Evolutionary conservation across 2,888 invertebrate genomes (phyloP).

Genomic region (Epinotia nisella): DNA sequence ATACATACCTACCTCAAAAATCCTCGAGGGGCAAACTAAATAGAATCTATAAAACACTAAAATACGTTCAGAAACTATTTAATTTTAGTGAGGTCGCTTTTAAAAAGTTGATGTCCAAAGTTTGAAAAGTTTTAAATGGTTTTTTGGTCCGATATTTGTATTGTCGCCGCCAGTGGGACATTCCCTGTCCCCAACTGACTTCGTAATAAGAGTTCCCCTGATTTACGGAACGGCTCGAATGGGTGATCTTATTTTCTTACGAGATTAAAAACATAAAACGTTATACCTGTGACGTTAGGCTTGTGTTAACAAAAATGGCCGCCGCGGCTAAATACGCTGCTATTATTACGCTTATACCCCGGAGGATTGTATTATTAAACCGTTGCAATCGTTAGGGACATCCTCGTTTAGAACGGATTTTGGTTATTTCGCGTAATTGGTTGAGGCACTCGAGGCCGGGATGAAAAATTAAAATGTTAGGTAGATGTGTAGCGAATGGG

Average conservation of each 20-base stretch:
- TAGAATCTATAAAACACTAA: neutral
- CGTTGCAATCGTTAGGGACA: slow-evolving; percentile 9
- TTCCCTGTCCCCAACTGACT: slow-evolving; percentile 24
- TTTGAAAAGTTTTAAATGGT: slow-evolving; percentile 31
- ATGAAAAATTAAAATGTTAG: neutral
- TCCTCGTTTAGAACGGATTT: slow-evolving; percentile 11
- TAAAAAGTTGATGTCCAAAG: slow-evolving; percentile 21
- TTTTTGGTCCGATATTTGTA: slow-evolving; percentile 29
- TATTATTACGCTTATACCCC: slow-evolving; percentile 15
- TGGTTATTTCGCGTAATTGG: slow-evolving; percentile 7
- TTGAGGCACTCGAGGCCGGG: neutral
- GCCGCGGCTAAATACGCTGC: slow-evolving; percentile 15
- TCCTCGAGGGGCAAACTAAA: neutral
- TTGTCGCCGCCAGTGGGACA: slow-evolving; percentile 30
- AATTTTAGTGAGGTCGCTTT: slow-evolving; percentile 3
- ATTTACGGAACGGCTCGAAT: slow-evolving; percentile 44
- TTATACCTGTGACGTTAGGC: slow-evolving; percentile 40
- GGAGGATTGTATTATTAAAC: slow-evolving; percentile 23
- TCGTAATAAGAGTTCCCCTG: slow-evolving; percentile 45
- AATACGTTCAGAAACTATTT: slow-evolving; percentile 18
- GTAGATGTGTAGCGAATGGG: neutral
- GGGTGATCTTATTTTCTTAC: slow-evolving; percentile 46
- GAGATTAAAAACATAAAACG: slow-evolving; percentile 47
- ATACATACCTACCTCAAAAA: neutral
- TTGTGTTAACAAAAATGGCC: slow-evolving; percentile 35